A percentile compares a stretch with the other conserved stretches of the same genome.
Conservation (phyloP, 2,797 vertebrate species). For the Ctenosaura bakeri region DNA sequence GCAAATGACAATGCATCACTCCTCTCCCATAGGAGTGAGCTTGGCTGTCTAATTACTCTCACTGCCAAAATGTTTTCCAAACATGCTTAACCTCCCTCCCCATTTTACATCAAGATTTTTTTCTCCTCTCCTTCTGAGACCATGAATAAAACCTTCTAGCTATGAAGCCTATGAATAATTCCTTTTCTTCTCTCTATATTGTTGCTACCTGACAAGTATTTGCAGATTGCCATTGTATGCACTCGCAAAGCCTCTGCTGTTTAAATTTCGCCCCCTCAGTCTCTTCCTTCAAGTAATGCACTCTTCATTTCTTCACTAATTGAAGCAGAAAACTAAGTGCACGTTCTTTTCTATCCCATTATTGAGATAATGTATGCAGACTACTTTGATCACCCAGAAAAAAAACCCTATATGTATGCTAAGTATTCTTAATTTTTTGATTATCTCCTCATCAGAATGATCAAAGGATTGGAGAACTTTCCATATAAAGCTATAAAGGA, state of each 20-base stretch:
- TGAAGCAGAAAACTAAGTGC: background rate
- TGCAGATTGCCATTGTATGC: background rate
- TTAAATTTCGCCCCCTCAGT: constrained; percentile 16
- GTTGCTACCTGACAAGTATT: constrained; percentile 25
- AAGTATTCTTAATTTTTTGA: background rate
- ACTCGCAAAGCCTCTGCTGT: background rate
- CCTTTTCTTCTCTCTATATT: constrained; percentile 31
- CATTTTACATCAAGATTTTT: constrained; percentile 12
- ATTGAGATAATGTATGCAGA: background rate
- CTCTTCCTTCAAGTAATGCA: background rate
- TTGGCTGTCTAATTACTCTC: constrained; percentile 7
- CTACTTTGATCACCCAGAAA: background rate
- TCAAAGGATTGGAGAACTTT: background rate
- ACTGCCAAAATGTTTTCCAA: background rate
- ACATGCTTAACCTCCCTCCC: constrained; percentile 16
- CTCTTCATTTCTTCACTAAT: constrained; percentile 18
- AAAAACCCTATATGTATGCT: constrained; percentile 10
- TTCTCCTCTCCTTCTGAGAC: constrained; percentile 2
- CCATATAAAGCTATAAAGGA: background rate
- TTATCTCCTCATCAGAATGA: background rate
- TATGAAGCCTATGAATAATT: constrained; percentile 23
- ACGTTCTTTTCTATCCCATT: background rate
- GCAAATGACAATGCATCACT: background rate
- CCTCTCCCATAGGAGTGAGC: constrained; percentile 14
- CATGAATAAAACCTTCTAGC: constrained; percentile 13